phyloP scores from a whole-genome alignment of 2,113 vertebrate species.

The Hylia prasina region DNA sequence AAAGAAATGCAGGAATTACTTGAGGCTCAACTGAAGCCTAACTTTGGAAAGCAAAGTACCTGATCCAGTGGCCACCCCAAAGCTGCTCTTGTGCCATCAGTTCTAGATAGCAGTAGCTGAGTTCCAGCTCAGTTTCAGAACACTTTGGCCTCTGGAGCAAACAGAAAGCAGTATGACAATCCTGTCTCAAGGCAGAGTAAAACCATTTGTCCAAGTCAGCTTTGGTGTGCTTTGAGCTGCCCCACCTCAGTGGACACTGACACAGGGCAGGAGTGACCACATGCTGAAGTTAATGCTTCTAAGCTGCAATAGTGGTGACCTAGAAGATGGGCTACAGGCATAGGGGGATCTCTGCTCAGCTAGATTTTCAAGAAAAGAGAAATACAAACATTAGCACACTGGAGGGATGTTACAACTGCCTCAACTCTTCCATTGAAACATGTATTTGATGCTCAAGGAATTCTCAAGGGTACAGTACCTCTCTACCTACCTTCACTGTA shows the following conservation, averaged over 20 bases:
- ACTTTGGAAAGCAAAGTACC: neutral
- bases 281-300: neutral
- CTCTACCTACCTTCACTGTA: neutral
- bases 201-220: neutral
- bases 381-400: neutral
- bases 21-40: neutral
- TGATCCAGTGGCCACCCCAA: neutral
- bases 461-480: neutral
- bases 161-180: accelerated
- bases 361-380: neutral
- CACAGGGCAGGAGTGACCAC: neutral
- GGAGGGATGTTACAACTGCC: neutral
- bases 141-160: neutral
- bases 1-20: neutral
- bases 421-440: neutral
- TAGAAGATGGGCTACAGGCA: neutral
- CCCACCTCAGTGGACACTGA: neutral
- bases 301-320: neutral
- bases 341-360: neutral
- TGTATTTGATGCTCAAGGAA: neutral
- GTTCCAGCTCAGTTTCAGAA: neutral
- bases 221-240: neutral
- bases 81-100: neutral
- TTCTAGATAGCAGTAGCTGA: neutral
- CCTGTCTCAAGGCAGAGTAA: neutral